Percentiles rank a stretch among this genome's conserved stretches.
phyloP scores from a whole-genome alignment of 2,797 vertebrate genomes.

The Channallabes apus region DNA sequence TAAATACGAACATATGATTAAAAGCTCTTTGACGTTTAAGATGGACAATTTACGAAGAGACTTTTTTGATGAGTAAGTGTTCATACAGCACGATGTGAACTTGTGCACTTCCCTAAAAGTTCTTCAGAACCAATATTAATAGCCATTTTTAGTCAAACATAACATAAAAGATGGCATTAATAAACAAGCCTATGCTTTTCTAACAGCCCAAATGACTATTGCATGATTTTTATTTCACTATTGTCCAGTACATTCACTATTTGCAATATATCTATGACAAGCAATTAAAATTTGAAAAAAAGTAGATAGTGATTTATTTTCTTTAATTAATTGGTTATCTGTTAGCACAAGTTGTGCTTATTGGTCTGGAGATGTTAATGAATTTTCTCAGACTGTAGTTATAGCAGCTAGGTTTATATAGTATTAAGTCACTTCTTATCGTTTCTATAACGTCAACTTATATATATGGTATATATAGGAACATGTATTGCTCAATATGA shows the following conservation, averaged over 20 bases:
- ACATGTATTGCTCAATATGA: too few species aligned
- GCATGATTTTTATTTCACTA: too few species aligned
- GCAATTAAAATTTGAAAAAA: neutral
- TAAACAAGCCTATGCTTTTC: neutral
- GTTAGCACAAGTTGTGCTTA: neutral
- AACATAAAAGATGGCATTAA: neutral
- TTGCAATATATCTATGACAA: neutral
- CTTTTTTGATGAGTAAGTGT: slow-evolving; percentile 10
- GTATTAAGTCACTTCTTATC: too few species aligned
- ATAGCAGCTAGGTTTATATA: neutral
- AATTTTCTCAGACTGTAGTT: neutral
- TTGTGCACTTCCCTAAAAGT: slow-evolving; percentile 18
- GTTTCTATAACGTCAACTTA: too few species aligned
- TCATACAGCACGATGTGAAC: neutral
- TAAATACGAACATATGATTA: neutral
- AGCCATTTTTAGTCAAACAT: neutral
- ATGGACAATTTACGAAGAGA: neutral
- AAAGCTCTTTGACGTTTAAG: neutral
- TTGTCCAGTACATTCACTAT: too few species aligned
- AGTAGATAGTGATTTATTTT: neutral
- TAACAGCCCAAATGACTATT: neutral
- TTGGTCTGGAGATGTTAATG: neutral
- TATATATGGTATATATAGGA: too few species aligned
- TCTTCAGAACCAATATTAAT: neutral
- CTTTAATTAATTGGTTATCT: neutral